Evolutionary conservation across 37 sponge, comb jelly and placozoan species (phyloP).

Genomic region (Oscarella lobularis): DNA sequence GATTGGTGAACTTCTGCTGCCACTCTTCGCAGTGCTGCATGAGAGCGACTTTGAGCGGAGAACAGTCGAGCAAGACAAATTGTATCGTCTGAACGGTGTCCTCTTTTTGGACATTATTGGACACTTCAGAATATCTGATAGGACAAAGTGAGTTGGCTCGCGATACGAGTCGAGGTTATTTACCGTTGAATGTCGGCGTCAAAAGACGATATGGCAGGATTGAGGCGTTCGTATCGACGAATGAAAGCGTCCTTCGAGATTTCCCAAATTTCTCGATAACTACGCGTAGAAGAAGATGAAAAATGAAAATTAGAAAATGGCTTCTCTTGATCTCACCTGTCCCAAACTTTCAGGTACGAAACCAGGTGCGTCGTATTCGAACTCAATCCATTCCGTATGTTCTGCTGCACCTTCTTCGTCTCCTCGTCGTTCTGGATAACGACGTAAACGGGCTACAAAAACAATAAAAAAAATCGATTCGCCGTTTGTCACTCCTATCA

Average conservation of each 20-base stretch:
- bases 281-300: too few species aligned
- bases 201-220: constrained; percentile 72
- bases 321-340: constrained; percentile 31
- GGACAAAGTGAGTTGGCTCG: too few species aligned
- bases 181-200: constrained; percentile 65
- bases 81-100: constrained; percentile 85
- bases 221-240: constrained; percentile 67
- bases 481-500: too few species aligned
- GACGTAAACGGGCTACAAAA: constrained; percentile 42
- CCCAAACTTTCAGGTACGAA: constrained; percentile 53
- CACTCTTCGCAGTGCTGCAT: constrained; percentile 86
- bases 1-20: constrained; percentile 72
- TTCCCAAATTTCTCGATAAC: constrained; percentile 45
- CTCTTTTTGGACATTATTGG: constrained; percentile 78
- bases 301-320: too few species aligned
- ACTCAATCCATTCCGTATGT: constrained; percentile 55
- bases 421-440: constrained; percentile 86
- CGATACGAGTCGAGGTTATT: not conserved
- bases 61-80: constrained; percentile 93
- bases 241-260: constrained; percentile 86
- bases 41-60: constrained; percentile 80
- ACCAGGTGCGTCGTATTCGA: constrained; percentile 28
- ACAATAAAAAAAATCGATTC: not conserved
- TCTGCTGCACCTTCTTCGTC: constrained; percentile 58
- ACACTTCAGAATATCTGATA: constrained; percentile 73